A percentile compares a stretch with the other conserved stretches of the same genome.
Conservation (phyloP, 1,140 invertebrate species). For the Drosophila funebris region DNA sequence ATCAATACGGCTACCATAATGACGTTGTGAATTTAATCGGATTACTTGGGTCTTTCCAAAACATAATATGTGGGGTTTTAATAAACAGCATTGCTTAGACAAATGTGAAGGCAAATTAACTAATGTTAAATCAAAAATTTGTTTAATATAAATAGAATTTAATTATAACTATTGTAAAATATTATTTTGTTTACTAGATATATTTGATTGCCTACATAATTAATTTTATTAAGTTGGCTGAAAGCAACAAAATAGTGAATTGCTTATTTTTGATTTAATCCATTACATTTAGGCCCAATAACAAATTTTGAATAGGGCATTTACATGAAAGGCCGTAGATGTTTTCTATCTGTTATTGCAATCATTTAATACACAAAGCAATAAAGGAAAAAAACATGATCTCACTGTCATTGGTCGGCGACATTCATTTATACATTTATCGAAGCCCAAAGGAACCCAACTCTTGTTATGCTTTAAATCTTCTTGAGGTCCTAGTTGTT, state of each 20-base stretch:
- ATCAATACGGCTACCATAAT: constrained; percentile 27
- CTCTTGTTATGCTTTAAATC: constrained; percentile 31
- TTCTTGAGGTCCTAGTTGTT: constrained; percentile 44
- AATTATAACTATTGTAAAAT: too few relatives aligned
- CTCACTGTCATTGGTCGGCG: constrained; percentile 2
- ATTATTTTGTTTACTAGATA: too few relatives aligned
- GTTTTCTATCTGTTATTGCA: constrained; percentile 16
- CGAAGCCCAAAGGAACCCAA: constrained; percentile 17
- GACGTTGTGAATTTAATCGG: neutral
- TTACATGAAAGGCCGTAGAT: neutral
- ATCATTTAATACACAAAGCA: constrained; percentile 31
- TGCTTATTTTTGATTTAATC: too few relatives aligned
- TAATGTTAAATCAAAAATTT: too few relatives aligned
- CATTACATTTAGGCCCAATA: too few relatives aligned
- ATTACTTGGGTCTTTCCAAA: neutral
- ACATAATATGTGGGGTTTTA: neutral
- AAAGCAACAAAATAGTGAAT: too few relatives aligned
- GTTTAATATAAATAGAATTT: too few relatives aligned
- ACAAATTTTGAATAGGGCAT: neutral
- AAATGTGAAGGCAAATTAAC: too few relatives aligned
- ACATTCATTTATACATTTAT: constrained; percentile 30
- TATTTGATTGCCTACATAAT: too few relatives aligned
- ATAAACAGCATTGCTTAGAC: too few relatives aligned
- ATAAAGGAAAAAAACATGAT: neutral
- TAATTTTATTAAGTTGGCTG: too few relatives aligned